phyloP scores from a whole-genome alignment of 2,797 vertebrate species.

The Anableps anableps region DNA sequence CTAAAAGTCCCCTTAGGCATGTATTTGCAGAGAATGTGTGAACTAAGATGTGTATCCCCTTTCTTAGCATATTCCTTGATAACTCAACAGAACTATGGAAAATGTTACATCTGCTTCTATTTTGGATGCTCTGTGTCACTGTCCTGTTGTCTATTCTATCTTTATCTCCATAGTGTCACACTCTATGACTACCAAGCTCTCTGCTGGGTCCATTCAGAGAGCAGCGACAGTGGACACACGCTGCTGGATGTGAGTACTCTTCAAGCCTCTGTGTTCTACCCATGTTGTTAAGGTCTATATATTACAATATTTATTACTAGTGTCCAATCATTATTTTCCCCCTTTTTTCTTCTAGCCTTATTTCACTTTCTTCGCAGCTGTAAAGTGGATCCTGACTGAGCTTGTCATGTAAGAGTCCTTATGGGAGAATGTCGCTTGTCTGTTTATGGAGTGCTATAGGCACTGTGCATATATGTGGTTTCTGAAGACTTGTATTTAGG shows the following conservation, averaged over 20 bases:
- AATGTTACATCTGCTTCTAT: slow-evolving; percentile 20
- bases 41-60: slow-evolving; percentile 35
- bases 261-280: neutral
- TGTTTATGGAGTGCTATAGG: neutral
- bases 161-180: slow-evolving; percentile 66
- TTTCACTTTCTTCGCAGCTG: slow-evolving; percentile 89
- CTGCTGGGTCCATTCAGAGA: slow-evolving; percentile 93
- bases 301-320: neutral
- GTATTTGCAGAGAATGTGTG: slow-evolving; percentile 30
- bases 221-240: slow-evolving; percentile 89
- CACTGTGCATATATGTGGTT: slow-evolving; percentile 15
- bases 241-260: slow-evolving; percentile 91
- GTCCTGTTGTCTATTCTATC: slow-evolving; percentile 8
- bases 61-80: slow-evolving; percentile 7
- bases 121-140: slow-evolving; percentile 13
- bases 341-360: slow-evolving; percentile 85
- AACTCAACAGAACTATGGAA: slow-evolving; percentile 21
- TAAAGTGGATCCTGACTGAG: slow-evolving; percentile 96
- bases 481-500: slow-evolving; percentile 13
- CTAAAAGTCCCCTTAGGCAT: slow-evolving; percentile 38
- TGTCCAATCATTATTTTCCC: slow-evolving; percentile 8
- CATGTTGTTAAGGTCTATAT: neutral
- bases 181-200: slow-evolving; percentile 91
- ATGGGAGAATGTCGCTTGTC: slow-evolving; percentile 21
- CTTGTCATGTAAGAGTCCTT: slow-evolving; percentile 92